Evolutionary conservation across 2,797 vertebrate genomes (phyloP).

Genomic region (Cheirogaleus major): DNA sequence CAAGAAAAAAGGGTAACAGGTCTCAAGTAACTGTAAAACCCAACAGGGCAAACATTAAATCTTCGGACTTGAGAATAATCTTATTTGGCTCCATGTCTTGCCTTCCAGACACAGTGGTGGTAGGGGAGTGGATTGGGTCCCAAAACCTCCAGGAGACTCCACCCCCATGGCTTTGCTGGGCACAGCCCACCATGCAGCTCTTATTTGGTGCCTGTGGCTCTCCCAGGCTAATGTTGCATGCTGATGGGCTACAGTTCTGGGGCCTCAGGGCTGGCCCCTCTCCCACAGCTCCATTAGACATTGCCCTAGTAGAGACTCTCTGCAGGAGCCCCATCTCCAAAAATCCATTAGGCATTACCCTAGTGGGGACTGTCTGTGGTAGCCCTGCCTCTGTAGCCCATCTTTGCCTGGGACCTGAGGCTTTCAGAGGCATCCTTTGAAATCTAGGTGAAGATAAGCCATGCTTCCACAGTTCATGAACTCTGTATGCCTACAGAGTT

Average conservation of each 20-base stretch:
- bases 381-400: neutral
- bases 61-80: neutral
- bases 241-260: neutral
- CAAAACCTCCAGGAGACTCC: neutral
- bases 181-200: neutral
- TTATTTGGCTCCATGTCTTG: neutral
- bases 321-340: neutral
- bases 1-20: neutral
- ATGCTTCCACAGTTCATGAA: neutral
- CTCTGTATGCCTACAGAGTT: neutral
- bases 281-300: neutral
- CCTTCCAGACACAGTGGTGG: neutral
- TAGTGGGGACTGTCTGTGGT: neutral
- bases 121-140: neutral
- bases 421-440: neutral
- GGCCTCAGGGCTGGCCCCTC: neutral
- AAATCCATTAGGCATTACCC: neutral
- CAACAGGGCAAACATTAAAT: neutral
- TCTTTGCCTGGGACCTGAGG: neutral
- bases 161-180: neutral
- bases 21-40: neutral
- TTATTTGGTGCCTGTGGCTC: neutral
- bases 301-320: neutral
- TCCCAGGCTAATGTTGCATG: neutral
- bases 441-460: neutral